Base-by-base conservation (phyloP, 2,797 vertebrate species). In the Fratercula arctica region DNA sequence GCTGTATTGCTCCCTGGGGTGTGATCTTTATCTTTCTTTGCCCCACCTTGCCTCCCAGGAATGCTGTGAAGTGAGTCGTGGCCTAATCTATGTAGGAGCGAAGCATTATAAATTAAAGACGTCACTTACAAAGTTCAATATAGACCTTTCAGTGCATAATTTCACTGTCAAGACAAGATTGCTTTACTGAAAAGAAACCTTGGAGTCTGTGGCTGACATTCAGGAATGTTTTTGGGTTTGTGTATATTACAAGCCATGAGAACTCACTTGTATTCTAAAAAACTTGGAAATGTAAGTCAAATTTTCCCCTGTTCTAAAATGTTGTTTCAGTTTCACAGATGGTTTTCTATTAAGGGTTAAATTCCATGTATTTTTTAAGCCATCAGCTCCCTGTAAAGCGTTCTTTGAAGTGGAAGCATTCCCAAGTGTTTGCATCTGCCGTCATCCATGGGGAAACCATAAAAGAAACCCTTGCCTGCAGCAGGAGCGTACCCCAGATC, bases 21-120 rank as follows among this genome's bases (percentile, higher is more conserved):
- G 1, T 76, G 85, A 87, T 90, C 83, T 79, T 87, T 91, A 72
- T 92, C 79, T 92, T 74, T 57, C 66, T 35, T 69, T 73, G 79
- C 79, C 69, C 50, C 68, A 64, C 92, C 75, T 80, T 5, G 1
- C 51, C 68, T 92, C 69, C 76, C 54, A 84, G 89, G 85, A 95
- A 84, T 88, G 91, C 77, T 91, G 94, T 33, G 46, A 78, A 64
- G 69, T 75, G 83, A 85, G 50, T 90, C 21, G 2, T 86, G 43
- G 78, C 85, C 90, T 68, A 75, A 53, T 25, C 45, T 46, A 0
- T 59, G n/a, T 9, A 8, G 45, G 57, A 85, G 45, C 53, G 45
- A 46, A 61, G 37, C 26, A 0, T 23, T 45, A 3, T 64, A 64
- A 78, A 60, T 70, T 6, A 33, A 50, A 50, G 50, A 53, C 68